Conservation (phyloP, 2,888 invertebrate species). For the Sarcophaga caerulescens region DNA sequence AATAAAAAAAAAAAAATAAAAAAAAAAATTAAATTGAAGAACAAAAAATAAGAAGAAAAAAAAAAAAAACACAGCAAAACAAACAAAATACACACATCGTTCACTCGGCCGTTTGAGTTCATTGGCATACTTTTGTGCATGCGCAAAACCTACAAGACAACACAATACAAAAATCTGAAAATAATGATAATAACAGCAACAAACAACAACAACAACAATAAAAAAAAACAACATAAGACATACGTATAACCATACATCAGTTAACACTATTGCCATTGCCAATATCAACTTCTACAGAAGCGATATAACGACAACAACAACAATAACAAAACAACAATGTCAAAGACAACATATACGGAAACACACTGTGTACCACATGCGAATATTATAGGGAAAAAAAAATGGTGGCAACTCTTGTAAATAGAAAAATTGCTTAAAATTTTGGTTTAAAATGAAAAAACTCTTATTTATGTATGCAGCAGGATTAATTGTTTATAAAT, state of each 20-base stretch:
- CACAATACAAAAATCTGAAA: constrained; percentile 45
- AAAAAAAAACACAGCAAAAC: constrained; percentile 35
- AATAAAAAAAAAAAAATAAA: constrained; percentile 19
- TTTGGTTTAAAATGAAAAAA: no score
- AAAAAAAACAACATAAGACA: constrained; percentile 34
- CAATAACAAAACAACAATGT: constrained; percentile 35
- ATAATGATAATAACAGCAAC: constrained; percentile 31
- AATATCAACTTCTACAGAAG: constrained; percentile 46
- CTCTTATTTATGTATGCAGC: no score
- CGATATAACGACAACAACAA: constrained; percentile 51
- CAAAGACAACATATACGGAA: constrained; percentile 9
- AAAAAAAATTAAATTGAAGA: constrained; percentile 47
- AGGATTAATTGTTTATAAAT: no score
- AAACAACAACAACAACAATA: constrained; percentile 33
- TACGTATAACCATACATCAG: constrained; percentile 46
- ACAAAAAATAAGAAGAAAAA: constrained; percentile 28
- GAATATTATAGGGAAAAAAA: not conserved
- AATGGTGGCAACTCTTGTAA: not conserved
- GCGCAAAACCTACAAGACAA: constrained; percentile 64
- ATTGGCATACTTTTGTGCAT: constrained; percentile 75
- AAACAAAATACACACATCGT: constrained; percentile 69
- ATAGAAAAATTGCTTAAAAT: no score
- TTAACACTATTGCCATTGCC: constrained; percentile 56
- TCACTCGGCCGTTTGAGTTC: constrained; percentile 76
- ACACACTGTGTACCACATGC: not conserved